A percentile compares a stretch with the other conserved stretches of the same genome.
Conservation (phyloP, 2,113 vertebrate genomes). For the Corythornis vintsioides region DNA sequence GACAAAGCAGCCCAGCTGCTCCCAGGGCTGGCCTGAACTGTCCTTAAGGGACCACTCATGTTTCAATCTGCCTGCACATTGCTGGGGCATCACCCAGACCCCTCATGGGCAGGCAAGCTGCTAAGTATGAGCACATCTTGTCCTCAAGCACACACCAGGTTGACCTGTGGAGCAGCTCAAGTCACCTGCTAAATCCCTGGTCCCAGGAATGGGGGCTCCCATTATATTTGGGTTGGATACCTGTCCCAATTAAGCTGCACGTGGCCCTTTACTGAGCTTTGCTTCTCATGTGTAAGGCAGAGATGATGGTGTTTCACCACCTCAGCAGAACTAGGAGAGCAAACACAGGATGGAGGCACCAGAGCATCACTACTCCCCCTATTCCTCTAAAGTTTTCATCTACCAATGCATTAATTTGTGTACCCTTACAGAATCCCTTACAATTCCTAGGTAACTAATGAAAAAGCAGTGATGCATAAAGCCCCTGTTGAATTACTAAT, state of each 20-base stretch:
- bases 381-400: not conserved
- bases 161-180: not conserved
- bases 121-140: rapidly evolving
- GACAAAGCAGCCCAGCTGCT: not conserved
- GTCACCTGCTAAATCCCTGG: rapidly evolving
- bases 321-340: not conserved
- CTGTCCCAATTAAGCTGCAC: not conserved
- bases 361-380: not conserved
- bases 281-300: not conserved
- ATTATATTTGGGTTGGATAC: not conserved
- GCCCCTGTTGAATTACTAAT: not conserved
- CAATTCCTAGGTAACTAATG: not conserved
- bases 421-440: not conserved
- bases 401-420: not conserved
- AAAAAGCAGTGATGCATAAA: constrained; percentile 12
- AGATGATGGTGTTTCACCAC: not conserved
- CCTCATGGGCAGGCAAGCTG: not conserved
- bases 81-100: rapidly evolving
- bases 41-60: rapidly evolving
- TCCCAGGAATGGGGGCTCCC: not conserved
- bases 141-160: not conserved
- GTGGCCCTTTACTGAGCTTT: not conserved
- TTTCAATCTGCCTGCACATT: not conserved
- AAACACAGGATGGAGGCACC: not conserved
- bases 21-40: rapidly evolving